Evolutionary conservation across 2,797 vertebrate genomes (phyloP).

Genomic region (Megalops cyprinoides): DNA sequence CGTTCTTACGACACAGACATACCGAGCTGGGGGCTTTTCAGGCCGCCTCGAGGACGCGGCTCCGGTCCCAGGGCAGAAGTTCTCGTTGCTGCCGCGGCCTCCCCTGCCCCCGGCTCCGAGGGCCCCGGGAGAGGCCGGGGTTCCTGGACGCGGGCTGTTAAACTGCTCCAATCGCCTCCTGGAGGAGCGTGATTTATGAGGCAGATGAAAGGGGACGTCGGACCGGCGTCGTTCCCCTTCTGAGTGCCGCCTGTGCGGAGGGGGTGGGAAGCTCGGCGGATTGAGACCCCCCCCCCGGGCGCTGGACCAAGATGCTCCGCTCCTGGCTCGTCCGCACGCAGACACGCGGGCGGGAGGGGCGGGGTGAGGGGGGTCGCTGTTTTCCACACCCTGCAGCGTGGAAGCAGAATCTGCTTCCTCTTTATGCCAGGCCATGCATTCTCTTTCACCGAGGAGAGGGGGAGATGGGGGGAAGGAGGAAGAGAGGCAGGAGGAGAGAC

Average conservation of each 20-base stretch:
- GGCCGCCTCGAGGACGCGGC: no score
- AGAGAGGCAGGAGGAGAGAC: neutral
- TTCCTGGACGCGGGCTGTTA: neutral
- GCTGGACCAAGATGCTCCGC: no score
- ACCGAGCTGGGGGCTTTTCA: no score
- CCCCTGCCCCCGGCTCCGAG: neutral
- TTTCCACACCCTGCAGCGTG: constrained; percentile 61
- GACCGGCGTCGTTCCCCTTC: neutral
- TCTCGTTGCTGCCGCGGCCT: neutral
- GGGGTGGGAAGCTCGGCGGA: constrained; percentile 10
- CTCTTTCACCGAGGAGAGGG: constrained; percentile 59
- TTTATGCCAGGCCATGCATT: constrained; percentile 57
- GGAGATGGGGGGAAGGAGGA: constrained; percentile 30
- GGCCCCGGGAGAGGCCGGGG: neutral
- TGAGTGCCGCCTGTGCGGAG: constrained; percentile 23
- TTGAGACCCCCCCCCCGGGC: no score
- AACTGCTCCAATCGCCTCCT: neutral
- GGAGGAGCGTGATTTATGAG: constrained; percentile 6
- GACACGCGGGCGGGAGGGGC: constrained; percentile 40
- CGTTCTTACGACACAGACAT: no score
- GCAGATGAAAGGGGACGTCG: constrained; percentile 5
- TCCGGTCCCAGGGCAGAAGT: no score
- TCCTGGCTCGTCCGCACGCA: constrained; percentile 17
- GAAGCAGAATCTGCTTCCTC: constrained; percentile 61
- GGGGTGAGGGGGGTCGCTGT: constrained; percentile 60